A percentile compares a stretch with the other conserved stretches of the same genome.
Evolutionary conservation across 2,797 vertebrate genomes (phyloP).

Genomic region (Apogon hyalosoma): DNA sequence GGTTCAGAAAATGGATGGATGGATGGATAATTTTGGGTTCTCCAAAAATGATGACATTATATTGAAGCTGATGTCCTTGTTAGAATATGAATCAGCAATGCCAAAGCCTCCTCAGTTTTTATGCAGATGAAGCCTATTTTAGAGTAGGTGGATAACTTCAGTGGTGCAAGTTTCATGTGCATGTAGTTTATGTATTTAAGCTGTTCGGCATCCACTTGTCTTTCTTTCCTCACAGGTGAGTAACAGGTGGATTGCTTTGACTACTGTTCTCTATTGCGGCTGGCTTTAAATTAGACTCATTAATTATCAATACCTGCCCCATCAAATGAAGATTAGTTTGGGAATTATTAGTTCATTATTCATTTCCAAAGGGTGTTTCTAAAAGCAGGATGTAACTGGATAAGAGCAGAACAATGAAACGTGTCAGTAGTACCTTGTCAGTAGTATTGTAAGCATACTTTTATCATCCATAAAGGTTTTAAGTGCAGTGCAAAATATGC

Average conservation of each 20-base stretch:
- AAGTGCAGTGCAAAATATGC: too few relatives aligned
- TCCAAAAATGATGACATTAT: background rate
- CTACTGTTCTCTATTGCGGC: background rate
- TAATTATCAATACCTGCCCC: background rate
- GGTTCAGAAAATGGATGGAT: too few relatives aligned
- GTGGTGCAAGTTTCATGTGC: background rate
- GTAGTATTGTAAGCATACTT: too few relatives aligned
- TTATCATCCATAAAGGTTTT: too few relatives aligned
- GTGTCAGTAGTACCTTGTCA: too few relatives aligned
- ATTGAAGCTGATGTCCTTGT: background rate
- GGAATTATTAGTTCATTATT: too few relatives aligned
- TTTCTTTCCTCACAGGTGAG: too few relatives aligned
- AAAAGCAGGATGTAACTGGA: too few relatives aligned
- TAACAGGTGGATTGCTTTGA: background rate
- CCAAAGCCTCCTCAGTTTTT: background rate
- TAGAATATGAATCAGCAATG: conserved; percentile 4
- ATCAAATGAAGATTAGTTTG: too few relatives aligned
- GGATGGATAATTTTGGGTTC: background rate
- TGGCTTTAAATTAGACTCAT: conserved; percentile 5
- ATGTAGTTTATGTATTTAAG: background rate
- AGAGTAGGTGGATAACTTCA: background rate
- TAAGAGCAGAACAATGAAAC: too few relatives aligned
- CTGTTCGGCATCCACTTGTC: background rate
- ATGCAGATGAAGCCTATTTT: background rate
- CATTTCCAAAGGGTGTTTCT: too few relatives aligned